These are phyloP conservation scores for Columba janthina DNA, from an alignment of 2,113 vertebrate species.

Conservation along the genomic window DNA sequence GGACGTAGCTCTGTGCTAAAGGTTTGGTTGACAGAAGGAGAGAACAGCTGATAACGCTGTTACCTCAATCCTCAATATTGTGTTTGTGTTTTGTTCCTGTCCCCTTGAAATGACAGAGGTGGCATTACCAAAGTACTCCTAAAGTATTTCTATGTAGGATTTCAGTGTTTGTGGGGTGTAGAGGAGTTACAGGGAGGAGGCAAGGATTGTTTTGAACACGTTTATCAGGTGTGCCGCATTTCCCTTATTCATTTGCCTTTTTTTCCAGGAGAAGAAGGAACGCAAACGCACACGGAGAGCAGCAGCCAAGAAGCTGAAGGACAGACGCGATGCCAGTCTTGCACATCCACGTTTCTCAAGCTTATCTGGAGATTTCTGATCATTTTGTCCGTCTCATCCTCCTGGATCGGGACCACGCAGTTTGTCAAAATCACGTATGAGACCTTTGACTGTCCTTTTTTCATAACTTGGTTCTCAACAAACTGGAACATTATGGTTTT, in stretches of 20 bases:
- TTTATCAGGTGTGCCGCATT: background rate
- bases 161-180: background rate
- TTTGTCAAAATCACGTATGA: conserved; percentile 96
- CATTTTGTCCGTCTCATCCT: conserved; percentile 93
- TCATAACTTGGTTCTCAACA: conserved; percentile 99
- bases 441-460: conserved; percentile 98
- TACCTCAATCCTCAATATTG: background rate
- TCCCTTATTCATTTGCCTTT: background rate
- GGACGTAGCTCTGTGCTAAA: background rate
- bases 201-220: background rate
- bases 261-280: conserved; percentile 87
- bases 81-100: background rate
- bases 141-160: background rate
- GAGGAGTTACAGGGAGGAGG: background rate
- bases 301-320: conserved; percentile 73
- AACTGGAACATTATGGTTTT: conserved; percentile 99
- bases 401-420: conserved; percentile 97
- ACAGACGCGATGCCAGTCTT: conserved; percentile 89
- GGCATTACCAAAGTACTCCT: background rate
- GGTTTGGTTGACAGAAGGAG: background rate
- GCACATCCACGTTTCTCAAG: conserved; percentile 83
- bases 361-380: conserved; percentile 92
- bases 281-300: conserved; percentile 79
- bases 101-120: background rate
- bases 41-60: background rate